phyloP scores from a whole-genome alignment of 2,888 invertebrate genomes.

The Lasiommata megera region DNA sequence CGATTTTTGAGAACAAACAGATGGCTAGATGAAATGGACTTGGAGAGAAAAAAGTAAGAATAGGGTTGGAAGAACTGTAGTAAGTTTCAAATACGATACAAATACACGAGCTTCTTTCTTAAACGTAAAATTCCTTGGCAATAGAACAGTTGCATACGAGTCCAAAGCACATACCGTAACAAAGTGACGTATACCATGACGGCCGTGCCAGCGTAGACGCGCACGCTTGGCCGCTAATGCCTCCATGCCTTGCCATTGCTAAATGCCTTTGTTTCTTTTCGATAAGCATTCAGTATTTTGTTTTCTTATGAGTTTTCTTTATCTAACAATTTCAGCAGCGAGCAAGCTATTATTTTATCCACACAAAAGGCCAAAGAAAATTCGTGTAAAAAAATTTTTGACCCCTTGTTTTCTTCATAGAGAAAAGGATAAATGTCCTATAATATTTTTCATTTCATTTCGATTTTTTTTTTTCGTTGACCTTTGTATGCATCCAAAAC shows the following conservation, averaged over 20 bases:
- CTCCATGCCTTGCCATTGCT: conserved; percentile 13
- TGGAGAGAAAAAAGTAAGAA: background rate
- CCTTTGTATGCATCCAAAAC: too few relatives aligned
- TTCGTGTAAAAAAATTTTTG: too few relatives aligned
- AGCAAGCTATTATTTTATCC: too few relatives aligned
- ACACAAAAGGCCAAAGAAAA: too few relatives aligned
- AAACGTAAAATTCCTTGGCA: conserved; percentile 6
- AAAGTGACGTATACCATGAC: conserved; percentile 40
- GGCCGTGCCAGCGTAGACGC: conserved; percentile 38
- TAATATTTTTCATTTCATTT: too few relatives aligned
- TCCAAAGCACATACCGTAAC: conserved; percentile 18
- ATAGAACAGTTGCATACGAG: conserved; percentile 9
- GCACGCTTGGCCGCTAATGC: conserved; percentile 35
- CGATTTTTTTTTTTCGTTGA: too few relatives aligned
- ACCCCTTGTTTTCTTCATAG: too few relatives aligned
- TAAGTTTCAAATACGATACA: too few relatives aligned
- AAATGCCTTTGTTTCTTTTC: conserved; percentile 20
- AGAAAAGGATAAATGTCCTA: too few relatives aligned
- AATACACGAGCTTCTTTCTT: background rate
- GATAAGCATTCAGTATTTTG: background rate
- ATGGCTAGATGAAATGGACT: background rate
- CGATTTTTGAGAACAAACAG: too few relatives aligned
- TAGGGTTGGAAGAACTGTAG: too few relatives aligned
- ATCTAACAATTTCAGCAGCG: too few relatives aligned
- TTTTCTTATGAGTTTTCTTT: background rate